These are phyloP conservation scores for Nothocercus nigrocapillus DNA, from an alignment of 2,113 vertebrate genomes.

Conservation along the genomic window DNA sequence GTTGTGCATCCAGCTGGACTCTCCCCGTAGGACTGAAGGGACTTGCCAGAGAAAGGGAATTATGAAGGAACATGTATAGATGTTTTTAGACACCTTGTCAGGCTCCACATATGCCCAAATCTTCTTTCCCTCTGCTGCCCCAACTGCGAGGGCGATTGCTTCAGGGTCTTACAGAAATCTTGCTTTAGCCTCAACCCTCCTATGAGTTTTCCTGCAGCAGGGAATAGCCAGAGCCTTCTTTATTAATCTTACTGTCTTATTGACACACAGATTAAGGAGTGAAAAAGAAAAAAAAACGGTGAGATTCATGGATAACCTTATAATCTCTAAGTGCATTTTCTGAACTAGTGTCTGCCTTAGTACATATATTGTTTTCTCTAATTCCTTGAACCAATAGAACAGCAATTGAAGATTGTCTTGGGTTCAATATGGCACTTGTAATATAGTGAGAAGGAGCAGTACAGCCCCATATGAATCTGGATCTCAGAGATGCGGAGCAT, in stretches of 20 bases:
- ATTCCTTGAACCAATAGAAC: neutral
- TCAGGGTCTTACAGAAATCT: neutral
- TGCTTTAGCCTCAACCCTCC: neutral
- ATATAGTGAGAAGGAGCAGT: conserved; percentile 24
- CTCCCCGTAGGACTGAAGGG: neutral
- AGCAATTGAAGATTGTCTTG: conserved; percentile 1
- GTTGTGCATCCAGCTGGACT: neutral
- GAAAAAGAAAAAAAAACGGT: neutral
- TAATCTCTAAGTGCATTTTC: neutral
- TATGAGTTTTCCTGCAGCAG: neutral
- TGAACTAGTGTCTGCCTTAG: neutral
- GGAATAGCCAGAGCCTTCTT: neutral
- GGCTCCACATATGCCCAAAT: accelerated
- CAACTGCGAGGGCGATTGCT: neutral
- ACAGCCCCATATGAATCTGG: neutral
- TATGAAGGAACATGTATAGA: neutral
- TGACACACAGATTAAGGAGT: neutral
- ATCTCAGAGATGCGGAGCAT: conserved; percentile 26
- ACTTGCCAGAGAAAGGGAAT: neutral
- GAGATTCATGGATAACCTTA: neutral
- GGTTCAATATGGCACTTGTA: conserved; percentile 18
- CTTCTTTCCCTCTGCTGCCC: neutral
- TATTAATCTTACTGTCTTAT: neutral
- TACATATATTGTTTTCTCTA: neutral
- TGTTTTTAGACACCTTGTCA: neutral